Evolutionary conservation across 2,888 invertebrate species (phyloP).

Genomic region (Melinopterus prodromus): DNA sequence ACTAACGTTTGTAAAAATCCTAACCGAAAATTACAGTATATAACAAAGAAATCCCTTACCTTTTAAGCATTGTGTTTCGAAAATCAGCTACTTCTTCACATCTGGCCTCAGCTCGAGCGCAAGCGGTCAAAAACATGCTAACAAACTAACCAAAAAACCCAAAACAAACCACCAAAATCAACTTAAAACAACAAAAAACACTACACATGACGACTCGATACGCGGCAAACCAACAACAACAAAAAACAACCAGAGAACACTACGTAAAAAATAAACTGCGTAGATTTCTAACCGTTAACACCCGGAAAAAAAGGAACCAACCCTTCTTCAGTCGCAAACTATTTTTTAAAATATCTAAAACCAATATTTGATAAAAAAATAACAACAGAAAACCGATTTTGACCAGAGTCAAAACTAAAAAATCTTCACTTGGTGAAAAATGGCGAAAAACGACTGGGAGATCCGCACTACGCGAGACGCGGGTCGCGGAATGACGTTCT

Average conservation of each 20-base stretch:
- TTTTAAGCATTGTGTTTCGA: background rate
- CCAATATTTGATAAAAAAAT: background rate
- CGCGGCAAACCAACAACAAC: conserved; percentile 6
- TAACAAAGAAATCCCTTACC: background rate
- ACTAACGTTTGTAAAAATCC: too few relatives aligned
- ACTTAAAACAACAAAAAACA: background rate
- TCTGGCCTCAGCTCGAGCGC: background rate
- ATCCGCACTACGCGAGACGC: conserved; percentile 39
- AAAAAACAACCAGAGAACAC: conserved; percentile 6
- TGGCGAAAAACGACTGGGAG: conserved; percentile 42
- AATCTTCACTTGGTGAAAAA: conserved; percentile 20
- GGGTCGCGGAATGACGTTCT: conserved; percentile 54
- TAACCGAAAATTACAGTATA: background rate
- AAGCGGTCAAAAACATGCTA: background rate
- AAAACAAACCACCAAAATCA: background rate
- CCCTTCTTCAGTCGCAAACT: background rate
- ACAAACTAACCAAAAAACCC: background rate
- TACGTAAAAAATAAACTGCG: conserved; percentile 7
- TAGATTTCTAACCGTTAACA: background rate
- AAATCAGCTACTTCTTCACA: background rate
- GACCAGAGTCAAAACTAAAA: background rate
- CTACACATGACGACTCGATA: background rate
- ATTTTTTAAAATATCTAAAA: background rate
- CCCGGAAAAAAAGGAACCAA: background rate
- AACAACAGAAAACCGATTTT: background rate